Evolutionary conservation across 2,888 invertebrate genomes (phyloP), one percentile per base, ranked within the genome.

Genomic region (Cheilosia impressa): DNA sequence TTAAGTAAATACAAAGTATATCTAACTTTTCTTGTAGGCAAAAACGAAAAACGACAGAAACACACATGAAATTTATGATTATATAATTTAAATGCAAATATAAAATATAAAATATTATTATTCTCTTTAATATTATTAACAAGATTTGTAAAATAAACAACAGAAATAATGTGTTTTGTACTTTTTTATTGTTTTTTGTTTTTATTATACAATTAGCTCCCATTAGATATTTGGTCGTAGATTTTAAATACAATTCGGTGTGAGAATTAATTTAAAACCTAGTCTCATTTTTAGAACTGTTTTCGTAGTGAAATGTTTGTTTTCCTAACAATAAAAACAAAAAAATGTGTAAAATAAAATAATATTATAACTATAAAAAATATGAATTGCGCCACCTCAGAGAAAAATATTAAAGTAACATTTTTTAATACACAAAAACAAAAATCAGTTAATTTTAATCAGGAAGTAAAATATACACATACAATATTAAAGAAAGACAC

Each of bases 381-480:
- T 50, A 75, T 79, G 75, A 80, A 84, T 85, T 72, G 81, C 85
- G 85, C 85, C 81, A 85, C 85, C 85, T 85, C 85, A 85, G 81
- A 81, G 76, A 85, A 80, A 68, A 76, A 71, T 85, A 80, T 71
- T 66, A 57, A 68, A 50, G 50, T 65, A 19, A 65, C 15, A 10
- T 34, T 65, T 65, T 47, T 47, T 47, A 53, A 53, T 4, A 38
- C 38, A 55, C 17, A 53, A 62, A 50, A 52, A 58, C 27, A 55
- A 69, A 69, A 75, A 77, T 41, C 63, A 58, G 77, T 71, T 71
- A 69, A 77, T 52, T 71, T 47, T 47, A 79, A 79, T 80, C 75
- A 73, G 75, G 69, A 76, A 80, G 50, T 58, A 71, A 68, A 72
- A 52, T 66, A 72, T 60, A 60, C 68, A 60, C 41, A 83, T 58